Evolutionary conservation across 2,797 vertebrate species (phyloP).

Genomic region (Bufotes viridis): DNA sequence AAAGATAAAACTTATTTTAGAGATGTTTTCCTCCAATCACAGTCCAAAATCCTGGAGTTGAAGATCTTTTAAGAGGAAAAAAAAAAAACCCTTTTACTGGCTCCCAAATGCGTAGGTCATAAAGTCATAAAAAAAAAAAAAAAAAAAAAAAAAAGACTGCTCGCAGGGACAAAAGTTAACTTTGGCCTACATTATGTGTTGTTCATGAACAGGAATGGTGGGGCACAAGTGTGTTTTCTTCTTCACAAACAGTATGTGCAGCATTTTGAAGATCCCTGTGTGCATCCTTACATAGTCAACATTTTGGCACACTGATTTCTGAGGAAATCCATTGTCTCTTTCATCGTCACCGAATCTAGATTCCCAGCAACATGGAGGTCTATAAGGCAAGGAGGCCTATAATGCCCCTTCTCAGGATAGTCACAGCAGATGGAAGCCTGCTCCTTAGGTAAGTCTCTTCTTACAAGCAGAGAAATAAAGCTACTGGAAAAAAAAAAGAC

Average conservation of each 20-base stretch:
- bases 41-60: conserved; percentile 20
- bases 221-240: conserved; percentile 67
- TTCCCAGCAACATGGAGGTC: conserved; percentile 66
- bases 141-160: conserved; percentile 67
- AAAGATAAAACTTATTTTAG: conserved; percentile 8
- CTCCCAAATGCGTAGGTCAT: conserved; percentile 70
- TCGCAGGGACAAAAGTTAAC: conserved; percentile 73
- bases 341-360: conserved; percentile 59
- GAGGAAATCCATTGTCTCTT: conserved; percentile 62
- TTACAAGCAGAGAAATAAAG: conserved; percentile 39
- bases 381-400: conserved; percentile 68
- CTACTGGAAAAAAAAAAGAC: conserved; percentile 16
- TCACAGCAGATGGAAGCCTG: conserved; percentile 33
- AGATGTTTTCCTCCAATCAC: conserved; percentile 28
- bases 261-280: conserved; percentile 78
- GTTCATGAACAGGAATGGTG: conserved; percentile 69
- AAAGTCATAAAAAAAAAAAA: neutral
- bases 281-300: conserved; percentile 69
- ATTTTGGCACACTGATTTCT: conserved; percentile 71
- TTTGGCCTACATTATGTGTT: conserved; percentile 78
- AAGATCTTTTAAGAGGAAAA: neutral
- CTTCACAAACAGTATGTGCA: conserved; percentile 72
- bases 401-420: conserved; percentile 59
- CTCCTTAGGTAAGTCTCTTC: conserved; percentile 30
- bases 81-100: conserved; percentile 59